Base-by-base conservation (phyloP, 2,888 invertebrate species). In the Steinernema hermaphroditum region DNA sequence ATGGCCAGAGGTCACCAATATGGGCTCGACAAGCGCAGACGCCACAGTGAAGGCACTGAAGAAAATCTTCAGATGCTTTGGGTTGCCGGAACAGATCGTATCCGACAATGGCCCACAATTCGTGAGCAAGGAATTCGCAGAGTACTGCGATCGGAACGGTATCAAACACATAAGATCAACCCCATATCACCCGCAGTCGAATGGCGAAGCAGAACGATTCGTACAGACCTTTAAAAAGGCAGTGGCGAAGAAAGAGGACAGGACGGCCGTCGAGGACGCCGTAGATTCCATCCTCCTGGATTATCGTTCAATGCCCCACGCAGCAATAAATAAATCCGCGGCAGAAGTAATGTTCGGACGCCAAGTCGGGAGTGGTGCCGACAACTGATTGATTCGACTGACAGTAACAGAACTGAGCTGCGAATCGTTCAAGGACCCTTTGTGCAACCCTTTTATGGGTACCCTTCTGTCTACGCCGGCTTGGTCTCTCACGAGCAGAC, bases 1-100 rank as follows among this genome's bases (percentile, higher is more conserved):
- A 75, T 89, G 88, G 88, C 83, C 86, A 0, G 88, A 88, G 80
- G 84, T 76, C 8, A 8, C 70, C 9, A 32, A 54, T 19, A 71
- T 71, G 50, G 68, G 24, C 12, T 62, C 32, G 0, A 76, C 72
- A 0, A 72, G 76, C 0, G 43, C 77, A 2, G 2, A 4, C 0
- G 16, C 29, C 12, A 75, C 77, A 8, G 72, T 79, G 1, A 22
- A 27, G 1, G 27, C 14, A 8, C 32, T 81, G 1, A 54, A 68
- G 16, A 24, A 32, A 1, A 22, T 81, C 0, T 76, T 81, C 50
- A 46, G 46, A 2, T 19, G n/a, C 2, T 68, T 74, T 50, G 81
- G 80, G 0, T 14, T 71, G 16, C 77, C 77, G 2, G 74, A 79
- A 50, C 37, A 24, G 16, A 19, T 79, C 0, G 80, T 80, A 0